These are phyloP conservation scores for Trichomycterus rosablanca DNA, from an alignment of 2,113 vertebrate species.

Conservation along the genomic window DNA sequence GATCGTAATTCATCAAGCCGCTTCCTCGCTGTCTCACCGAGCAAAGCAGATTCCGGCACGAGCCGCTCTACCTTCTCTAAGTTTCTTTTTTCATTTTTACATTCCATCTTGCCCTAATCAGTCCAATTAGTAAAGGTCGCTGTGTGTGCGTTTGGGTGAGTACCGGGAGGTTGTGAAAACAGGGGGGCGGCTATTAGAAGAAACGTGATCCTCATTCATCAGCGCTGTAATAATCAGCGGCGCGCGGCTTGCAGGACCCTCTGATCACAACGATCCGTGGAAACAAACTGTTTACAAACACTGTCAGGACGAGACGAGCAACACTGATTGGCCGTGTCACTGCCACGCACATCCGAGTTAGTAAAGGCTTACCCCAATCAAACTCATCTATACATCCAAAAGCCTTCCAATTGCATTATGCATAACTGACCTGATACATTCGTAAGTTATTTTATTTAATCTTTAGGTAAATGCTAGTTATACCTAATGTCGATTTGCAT, in stretches of 20 bases:
- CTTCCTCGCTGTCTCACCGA: slow-evolving; percentile 51
- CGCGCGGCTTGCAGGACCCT: slow-evolving; percentile 57
- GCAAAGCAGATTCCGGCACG: slow-evolving; percentile 41
- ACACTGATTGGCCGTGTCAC: slow-evolving; percentile 60
- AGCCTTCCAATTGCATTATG: neutral
- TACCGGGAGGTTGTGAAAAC: slow-evolving; percentile 86
- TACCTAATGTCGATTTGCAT: no score
- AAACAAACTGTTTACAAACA: slow-evolving; percentile 86
- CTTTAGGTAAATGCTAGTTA: no score
- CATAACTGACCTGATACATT: neutral
- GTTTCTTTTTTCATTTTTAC: no score
- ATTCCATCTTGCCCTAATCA: slow-evolving; percentile 96
- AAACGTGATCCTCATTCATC: slow-evolving; percentile 89
- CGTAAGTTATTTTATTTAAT: no score
- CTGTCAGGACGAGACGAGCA: slow-evolving; percentile 71
- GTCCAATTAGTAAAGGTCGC: slow-evolving; percentile 84
- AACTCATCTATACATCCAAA: neutral
- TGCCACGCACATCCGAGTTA: slow-evolving; percentile 37
- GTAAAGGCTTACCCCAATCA: slow-evolving; percentile 1
- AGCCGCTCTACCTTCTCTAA: slow-evolving; percentile 52
- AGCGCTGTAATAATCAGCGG: slow-evolving; percentile 67
- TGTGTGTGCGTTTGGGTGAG: slow-evolving; percentile 79
- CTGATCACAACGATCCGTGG: slow-evolving; percentile 78
- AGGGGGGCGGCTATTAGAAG: slow-evolving; percentile 80
- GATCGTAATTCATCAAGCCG: slow-evolving; percentile 62